Base-by-base conservation (phyloP, 2,888 invertebrate species). In the Platycheirus albimanus region DNA sequence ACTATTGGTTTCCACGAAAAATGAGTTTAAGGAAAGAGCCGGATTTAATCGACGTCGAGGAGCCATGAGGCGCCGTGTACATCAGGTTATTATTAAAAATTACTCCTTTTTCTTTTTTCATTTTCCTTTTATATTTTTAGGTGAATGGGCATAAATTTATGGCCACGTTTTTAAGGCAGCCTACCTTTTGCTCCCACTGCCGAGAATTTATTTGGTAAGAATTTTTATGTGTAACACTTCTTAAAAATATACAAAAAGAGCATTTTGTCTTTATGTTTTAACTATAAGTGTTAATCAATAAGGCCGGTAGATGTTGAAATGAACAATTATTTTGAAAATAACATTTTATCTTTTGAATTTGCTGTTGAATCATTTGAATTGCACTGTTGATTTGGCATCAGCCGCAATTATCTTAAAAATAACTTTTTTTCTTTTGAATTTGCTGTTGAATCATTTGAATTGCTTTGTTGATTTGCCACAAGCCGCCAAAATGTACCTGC, bases 171-270 rank as follows among this genome's bases (percentile, higher is more conserved):
- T 94, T 99, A 88, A 94, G 98, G 64, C 99, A 99, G 92, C 99
- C 99, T 86, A 99, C 99, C 87, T 99, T 99, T 93, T 99, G 99
- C 94, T 98, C 98, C 89, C 98, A 99, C 92, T 99, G 99, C 93
- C 95, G 96, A 87, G 98, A 99, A 92, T 99, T 99, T 92, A 99
- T 99, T 91, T 99, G 99, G 99, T 98, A 91, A 92, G 94, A 63
- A 75, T 71, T 28, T 54, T 7, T 66, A 19, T 20, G 45, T n/a
- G n/a, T n/a, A 24, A 43, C 13, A n/a, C 4, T n/a, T 43, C 4
- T 20, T 7, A 47, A 0, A 28, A 19, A 36, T 15, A 56, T 49
- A 45, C 36, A 47, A 17, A 49, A 17, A 58, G 58, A 67, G 52
- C 41, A 71, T 33, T 38, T 20, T 38, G 30, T 74, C 43, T 20